Base-by-base conservation (phyloP, 35 echinoderm and acorn worm genomes). In the Amphiura filiformis region DNA sequence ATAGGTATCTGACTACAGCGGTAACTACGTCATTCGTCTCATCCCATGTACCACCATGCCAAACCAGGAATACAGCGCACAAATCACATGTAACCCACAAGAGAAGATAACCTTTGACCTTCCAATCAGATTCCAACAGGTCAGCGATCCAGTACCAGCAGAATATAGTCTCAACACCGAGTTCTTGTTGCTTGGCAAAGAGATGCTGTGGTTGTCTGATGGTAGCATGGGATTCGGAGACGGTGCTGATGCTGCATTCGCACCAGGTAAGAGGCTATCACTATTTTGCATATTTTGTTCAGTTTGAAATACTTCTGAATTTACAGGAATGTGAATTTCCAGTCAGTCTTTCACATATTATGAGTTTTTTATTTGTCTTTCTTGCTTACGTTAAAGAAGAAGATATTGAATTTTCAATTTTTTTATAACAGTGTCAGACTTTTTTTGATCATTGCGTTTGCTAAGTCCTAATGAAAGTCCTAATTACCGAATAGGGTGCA, bases 201-300 rank as follows among this genome's bases (percentile, higher is more conserved):
- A 99, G 88, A 80, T 82, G 38, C 90, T 99, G 5, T 99, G 93
- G 93, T 84, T 99, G 38, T 92, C 89, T 37, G 96, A 99, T 41
- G 96, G 96, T 30, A 95, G 90, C 49, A 99, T 99, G 96, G 96
- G 96, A 42, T 99, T 99, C 39, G 93, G 93, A 26, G 96, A 99
- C 65, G 96, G 93, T 84, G 92, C 89, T 65, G 96, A 99, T 83
- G 78, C 93, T 78, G 96, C 96, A 42, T 99, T 92, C 75, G 61
- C 80, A 18, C 92, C 92, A 76, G 92, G 92, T 94, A 52, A 82
- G 92, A 32, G 41, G n/a, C n/a, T n/a, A n/a, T n/a, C n/a, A n/a
- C n/a, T 15, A 7, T 44, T 37, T 13, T 15, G n/a, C n/a, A n/a
- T n/a, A n/a, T n/a, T n/a, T n/a, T n/a, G n/a, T n/a, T 20, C 31